These are phyloP conservation scores for Crocuta crocuta DNA, from an alignment of 2,113 vertebrate species.

Conservation along the genomic window DNA sequence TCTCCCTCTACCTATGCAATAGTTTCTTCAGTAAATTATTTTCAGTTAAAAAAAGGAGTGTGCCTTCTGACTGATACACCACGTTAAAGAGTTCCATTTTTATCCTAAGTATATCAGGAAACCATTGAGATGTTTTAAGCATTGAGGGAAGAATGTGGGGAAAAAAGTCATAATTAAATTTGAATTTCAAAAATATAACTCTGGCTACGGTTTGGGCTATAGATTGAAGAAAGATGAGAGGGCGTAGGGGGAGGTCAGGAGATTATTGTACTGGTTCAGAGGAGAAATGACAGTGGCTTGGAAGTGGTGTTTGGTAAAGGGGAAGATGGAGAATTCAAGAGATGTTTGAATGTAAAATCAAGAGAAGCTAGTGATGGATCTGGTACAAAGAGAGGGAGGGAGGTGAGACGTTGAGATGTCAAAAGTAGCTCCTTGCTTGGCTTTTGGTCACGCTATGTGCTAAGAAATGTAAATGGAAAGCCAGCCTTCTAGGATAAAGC, in stretches of 20 bases:
- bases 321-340: background rate
- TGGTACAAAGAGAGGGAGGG: background rate
- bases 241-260: background rate
- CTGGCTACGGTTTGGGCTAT: background rate
- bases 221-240: background rate
- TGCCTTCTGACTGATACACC: background rate
- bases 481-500: background rate
- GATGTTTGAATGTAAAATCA: background rate
- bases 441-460: background rate
- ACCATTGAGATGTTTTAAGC: slow-evolving; percentile 45
- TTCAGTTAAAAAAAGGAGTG: background rate
- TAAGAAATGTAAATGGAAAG: background rate
- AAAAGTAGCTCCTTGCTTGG: background rate
- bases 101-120: slow-evolving; percentile 19
- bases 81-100: slow-evolving; percentile 46
- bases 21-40: slow-evolving; percentile 1
- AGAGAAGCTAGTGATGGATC: background rate
- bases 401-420: background rate
- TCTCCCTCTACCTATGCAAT: background rate
- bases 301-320: background rate
- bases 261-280: background rate
- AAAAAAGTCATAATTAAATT: slow-evolving; percentile 20
- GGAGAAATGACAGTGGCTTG: background rate
- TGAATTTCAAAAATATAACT: slow-evolving; percentile 60
- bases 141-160: background rate